These are phyloP conservation scores for Ceratosolen solmsi DNA, from an alignment of 1,140 invertebrate species.

Conservation along the genomic window DNA sequence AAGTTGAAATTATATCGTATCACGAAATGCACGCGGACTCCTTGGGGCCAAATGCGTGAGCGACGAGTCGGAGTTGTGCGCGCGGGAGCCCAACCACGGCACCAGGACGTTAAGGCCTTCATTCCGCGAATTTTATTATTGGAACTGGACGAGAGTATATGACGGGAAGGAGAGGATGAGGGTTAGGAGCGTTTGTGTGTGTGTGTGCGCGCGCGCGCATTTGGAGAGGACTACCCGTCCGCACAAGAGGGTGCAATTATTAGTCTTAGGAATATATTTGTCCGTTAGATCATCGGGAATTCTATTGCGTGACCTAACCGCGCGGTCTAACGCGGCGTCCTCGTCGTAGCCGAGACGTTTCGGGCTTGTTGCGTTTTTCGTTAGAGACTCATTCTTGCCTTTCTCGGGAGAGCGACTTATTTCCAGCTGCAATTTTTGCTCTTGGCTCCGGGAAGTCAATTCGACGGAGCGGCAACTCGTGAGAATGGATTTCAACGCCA, in stretches of 20 bases:
- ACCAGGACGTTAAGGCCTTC: constrained; percentile 19
- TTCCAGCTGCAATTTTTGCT: constrained; percentile 47
- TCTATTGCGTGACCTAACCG: constrained; percentile 46
- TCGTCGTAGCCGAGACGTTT: background rate
- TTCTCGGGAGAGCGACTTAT: constrained; percentile 42
- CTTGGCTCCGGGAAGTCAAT: constrained; percentile 33
- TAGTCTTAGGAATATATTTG: constrained; percentile 51
- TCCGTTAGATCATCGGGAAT: constrained; percentile 47
- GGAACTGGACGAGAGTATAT: constrained; percentile 7
- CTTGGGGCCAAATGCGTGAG: constrained; percentile 5
- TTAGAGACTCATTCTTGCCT: background rate
- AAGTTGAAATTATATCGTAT: background rate
- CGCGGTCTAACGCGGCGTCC: background rate
- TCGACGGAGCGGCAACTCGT: constrained; percentile 19
- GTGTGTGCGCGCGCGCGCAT: too few relatives aligned
- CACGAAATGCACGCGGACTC: constrained; percentile 8
- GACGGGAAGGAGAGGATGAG: background rate
- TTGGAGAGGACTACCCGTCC: constrained; percentile 4
- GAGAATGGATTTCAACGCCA: constrained; percentile 32
- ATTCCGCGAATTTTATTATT: constrained; percentile 62
- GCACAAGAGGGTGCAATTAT: constrained; percentile 50
- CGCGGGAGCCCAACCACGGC: background rate
- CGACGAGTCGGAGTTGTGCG: background rate
- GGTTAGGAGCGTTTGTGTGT: background rate
- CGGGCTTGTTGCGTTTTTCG: constrained; percentile 29